Conservation (phyloP, 2,888 invertebrate species). For the Plemyria rubiginata region DNA sequence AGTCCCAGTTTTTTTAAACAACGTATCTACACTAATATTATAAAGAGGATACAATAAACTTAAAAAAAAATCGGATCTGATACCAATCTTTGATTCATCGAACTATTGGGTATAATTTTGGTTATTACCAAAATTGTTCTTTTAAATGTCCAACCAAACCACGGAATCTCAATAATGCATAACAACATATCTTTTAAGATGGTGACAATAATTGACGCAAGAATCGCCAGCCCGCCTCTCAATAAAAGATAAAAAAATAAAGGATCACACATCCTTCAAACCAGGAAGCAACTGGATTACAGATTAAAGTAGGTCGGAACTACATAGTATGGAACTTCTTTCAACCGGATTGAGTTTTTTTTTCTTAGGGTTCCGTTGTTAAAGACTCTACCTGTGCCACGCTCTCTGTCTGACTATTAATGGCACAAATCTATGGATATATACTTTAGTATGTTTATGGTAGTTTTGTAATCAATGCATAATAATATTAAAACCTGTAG, state of each 20-base stretch:
- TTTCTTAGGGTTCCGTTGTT: not conserved
- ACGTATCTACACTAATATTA: too few relatives aligned
- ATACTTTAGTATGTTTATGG: too few relatives aligned
- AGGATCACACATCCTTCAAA: constrained; percentile 15
- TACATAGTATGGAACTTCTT: constrained; percentile 45
- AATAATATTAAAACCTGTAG: too few relatives aligned
- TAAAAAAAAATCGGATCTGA: too few relatives aligned
- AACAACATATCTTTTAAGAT: constrained; percentile 9
- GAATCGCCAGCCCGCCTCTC: constrained; percentile 10
- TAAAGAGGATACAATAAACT: too few relatives aligned
- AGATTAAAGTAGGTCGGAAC: constrained; percentile 17
- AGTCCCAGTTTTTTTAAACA: too few relatives aligned
- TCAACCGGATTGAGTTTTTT: constrained; percentile 46
- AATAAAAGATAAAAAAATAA: constrained; percentile 7
- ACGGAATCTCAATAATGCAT: constrained; percentile 3
- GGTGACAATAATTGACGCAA: constrained; percentile 27
- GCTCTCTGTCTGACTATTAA: too few relatives aligned
- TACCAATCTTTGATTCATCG: too few relatives aligned
- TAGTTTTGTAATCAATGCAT: too few relatives aligned
- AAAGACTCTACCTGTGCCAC: not conserved
- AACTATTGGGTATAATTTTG: too few relatives aligned
- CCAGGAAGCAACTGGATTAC: constrained; percentile 28
- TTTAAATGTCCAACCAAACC: not conserved
- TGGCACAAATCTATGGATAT: too few relatives aligned
- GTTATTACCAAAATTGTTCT: too few relatives aligned